These are phyloP conservation scores for Paracentrotus lividus DNA, from an alignment of 53 echinoderm and acorn worm species.

Conservation along the genomic window DNA sequence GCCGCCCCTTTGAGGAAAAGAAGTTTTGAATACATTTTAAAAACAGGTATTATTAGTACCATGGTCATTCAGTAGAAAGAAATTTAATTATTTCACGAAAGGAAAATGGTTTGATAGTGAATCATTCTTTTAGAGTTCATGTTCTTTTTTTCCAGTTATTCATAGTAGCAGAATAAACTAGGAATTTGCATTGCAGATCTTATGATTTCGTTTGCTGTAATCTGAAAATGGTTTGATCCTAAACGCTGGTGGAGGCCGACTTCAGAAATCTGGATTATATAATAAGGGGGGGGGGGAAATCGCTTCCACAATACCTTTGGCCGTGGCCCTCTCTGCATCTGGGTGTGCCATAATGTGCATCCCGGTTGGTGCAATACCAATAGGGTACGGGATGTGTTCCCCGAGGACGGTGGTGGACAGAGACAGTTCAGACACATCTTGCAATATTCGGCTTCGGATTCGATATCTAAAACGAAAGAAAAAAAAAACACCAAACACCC, in stretches of 20 bases:
- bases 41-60: no score
- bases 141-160: no score
- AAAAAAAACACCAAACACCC: not conserved
- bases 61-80: no score
- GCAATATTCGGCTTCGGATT: not conserved
- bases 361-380: conserved; percentile 50
- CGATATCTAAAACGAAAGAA: conserved; percentile 9
- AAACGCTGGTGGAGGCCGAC: no score
- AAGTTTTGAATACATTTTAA: not conserved
- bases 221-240: no score
- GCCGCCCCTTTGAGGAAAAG: conserved; percentile 38
- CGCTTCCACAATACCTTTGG: not conserved
- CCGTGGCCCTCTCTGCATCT: conserved; percentile 21
- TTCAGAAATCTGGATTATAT: no score
- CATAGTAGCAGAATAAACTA: no score
- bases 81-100: no score
- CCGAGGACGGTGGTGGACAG: conserved; percentile 43
- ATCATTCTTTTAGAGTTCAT: no score
- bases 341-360: conserved; percentile 18
- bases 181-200: no score
- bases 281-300: not conserved
- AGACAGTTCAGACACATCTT: conserved; percentile 32
- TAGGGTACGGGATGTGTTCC: not conserved
- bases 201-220: no score
- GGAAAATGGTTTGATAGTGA: no score